Base-by-base conservation (phyloP, 2,797 vertebrate genomes). In the Rhinoraja longicauda region DNA sequence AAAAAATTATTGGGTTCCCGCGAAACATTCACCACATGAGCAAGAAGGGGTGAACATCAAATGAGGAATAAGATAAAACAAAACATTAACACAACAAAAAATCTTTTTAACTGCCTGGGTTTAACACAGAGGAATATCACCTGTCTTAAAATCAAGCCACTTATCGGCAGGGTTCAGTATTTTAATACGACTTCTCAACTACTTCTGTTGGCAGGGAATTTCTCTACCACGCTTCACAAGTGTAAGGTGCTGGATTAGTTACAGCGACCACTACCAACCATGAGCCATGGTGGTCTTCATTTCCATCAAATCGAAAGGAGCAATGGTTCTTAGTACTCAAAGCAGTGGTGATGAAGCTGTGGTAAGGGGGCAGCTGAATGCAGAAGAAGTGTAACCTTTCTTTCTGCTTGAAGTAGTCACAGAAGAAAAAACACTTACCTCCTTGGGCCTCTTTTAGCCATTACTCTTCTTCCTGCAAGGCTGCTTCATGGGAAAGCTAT, bases 51-150 rank as follows among this genome's bases (percentile, higher is more conserved):
- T 67, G 67, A 92, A 29, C 17, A 75, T 53, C 70, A 24, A 73
- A 64, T 73, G 70, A 53, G 39, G 29, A 92, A 92, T 92, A 29
- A 75, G 90, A 92, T 92, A 73, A 92, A 92, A 92, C 67, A 91
- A 91, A 91, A 73, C 53, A 73, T 91, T 91, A 45, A 64, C 86
- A 90, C 90, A 92, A 29, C 29, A 45, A 79, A 26, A 4, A 72
- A 91, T 90, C 19, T 72, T 19, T 90, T 36, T 91, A 36, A 39
- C 64, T 91, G 90, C 57, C 70, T 92, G 70, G 70, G 24, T 26
- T 72, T 73, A 92, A 75, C 39, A n/a, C 39, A 73, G 67, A 91
- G 21, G 70, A 21, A 15, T 70, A 72, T 64, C 88, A 90, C 88
- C 88, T 90, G 88, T 72, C 67, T 90, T 72, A 36, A 84, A 70